Percentiles rank a stretch among this genome's conserved stretches.
Conservation (phyloP, 2,113 vertebrate genomes). For the Coryphaenoides rupestris region DNA sequence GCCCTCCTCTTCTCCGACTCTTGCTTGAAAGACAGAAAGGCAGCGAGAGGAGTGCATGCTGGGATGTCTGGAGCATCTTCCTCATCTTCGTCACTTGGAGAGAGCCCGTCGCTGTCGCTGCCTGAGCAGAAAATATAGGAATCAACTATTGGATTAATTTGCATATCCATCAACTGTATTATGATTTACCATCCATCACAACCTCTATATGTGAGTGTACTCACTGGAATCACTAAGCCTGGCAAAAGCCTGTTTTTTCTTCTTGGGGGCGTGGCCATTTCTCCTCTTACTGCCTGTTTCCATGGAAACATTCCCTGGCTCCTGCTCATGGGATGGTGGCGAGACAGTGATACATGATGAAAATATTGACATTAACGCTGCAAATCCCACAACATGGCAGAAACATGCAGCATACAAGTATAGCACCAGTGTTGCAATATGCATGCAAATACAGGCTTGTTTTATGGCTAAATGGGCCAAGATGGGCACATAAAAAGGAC, state of each 20-base stretch:
- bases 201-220: slow-evolving; percentile 33
- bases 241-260: slow-evolving; percentile 63
- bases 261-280: slow-evolving; percentile 65
- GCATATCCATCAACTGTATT: neutral
- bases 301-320: slow-evolving; percentile 68
- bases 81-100: slow-evolving; percentile 67
- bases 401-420: too few relatives aligned
- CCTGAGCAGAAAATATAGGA: slow-evolving; percentile 52
- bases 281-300: slow-evolving; percentile 69
- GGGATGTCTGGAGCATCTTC: slow-evolving; percentile 58
- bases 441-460: too few relatives aligned
- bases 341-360: slow-evolving; percentile 30
- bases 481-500: too few relatives aligned
- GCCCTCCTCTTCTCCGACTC: slow-evolving; percentile 70
- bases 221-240: slow-evolving; percentile 73
- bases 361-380: slow-evolving; percentile 20
- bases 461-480: too few relatives aligned
- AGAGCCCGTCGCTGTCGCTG: slow-evolving; percentile 71
- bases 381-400: slow-evolving; percentile 9
- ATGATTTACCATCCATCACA: neutral
- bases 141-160: neutral
- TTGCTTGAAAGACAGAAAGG: slow-evolving; percentile 81
- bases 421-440: too few relatives aligned
- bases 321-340: slow-evolving; percentile 58
- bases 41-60: slow-evolving; percentile 77